A percentile compares a stretch with the other conserved stretches of the same genome.
These are phyloP conservation scores for Sabatieria punctata DNA, from an alignment of 2,888 invertebrate genomes.

Conservation along the genomic window DNA sequence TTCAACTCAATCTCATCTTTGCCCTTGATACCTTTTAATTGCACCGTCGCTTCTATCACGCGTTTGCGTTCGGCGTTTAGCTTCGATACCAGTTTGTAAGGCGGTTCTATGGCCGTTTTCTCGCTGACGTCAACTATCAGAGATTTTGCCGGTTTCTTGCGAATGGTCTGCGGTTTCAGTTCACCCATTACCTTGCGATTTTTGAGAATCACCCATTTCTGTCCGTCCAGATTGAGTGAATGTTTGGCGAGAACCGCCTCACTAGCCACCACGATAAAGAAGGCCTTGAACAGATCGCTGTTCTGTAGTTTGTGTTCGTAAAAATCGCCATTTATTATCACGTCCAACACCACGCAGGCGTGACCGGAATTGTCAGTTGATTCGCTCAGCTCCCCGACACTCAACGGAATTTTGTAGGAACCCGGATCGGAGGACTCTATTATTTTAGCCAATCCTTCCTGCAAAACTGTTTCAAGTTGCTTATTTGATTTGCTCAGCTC, in stretches of 20 bases:
- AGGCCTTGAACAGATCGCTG: conserved; percentile 53
- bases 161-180: conserved; percentile 30
- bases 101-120: too few species aligned
- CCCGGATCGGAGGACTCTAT: conserved; percentile 51
- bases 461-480: not conserved
- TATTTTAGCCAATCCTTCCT: conserved; percentile 49
- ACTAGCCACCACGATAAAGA: conserved; percentile 58
- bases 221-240: conserved; percentile 46
- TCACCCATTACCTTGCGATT: conserved; percentile 33
- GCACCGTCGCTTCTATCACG: too few species aligned
- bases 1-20: too few species aligned
- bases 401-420: conserved; percentile 67
- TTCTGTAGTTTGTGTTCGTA: conserved; percentile 51
- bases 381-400: conserved; percentile 60
- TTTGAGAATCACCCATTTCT: conserved; percentile 35
- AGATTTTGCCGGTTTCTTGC: conserved; percentile 30
- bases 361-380: conserved; percentile 59
- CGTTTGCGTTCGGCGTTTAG: too few species aligned
- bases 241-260: conserved; percentile 64
- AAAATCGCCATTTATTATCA: conserved; percentile 61
- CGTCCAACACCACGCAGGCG: conserved; percentile 58
- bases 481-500: not conserved
- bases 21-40: too few species aligned
- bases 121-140: too few species aligned
- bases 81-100: too few species aligned